A percentile compares a stretch with the other conserved stretches of the same genome.
Evolutionary conservation across 2,888 invertebrate genomes (phyloP).

Genomic region (Ceratothoa steindachneri): DNA sequence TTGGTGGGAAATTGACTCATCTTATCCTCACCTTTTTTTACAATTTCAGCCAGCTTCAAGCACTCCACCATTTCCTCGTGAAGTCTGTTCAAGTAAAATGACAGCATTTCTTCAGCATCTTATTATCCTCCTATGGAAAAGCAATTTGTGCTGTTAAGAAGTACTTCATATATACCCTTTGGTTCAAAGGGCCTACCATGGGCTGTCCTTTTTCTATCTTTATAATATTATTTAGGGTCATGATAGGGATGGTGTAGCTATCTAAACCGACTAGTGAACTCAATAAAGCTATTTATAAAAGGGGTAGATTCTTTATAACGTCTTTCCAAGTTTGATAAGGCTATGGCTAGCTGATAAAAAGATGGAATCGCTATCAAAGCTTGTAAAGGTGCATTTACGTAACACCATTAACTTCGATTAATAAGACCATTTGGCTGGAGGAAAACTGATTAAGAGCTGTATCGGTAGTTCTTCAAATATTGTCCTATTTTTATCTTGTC

Average conservation of each 20-base stretch:
- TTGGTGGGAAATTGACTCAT: too few species aligned
- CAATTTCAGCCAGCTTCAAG: not conserved
- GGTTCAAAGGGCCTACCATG: not conserved
- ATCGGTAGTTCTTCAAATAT: not conserved
- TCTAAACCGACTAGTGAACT: not conserved
- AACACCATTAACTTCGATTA: not conserved
- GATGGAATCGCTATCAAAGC: not conserved
- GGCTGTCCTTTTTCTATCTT: too few species aligned
- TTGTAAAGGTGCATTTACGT: not conserved
- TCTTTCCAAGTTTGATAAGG: not conserved
- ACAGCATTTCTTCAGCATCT: slow-evolving; percentile 94
- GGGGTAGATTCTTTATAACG: not conserved
- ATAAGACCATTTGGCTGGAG: not conserved
- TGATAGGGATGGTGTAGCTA: not conserved
- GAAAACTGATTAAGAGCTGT: not conserved
- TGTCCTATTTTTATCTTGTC: not conserved
- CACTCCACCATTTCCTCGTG: slow-evolving; percentile 79
- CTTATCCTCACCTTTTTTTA: too few species aligned
- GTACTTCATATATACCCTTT: not conserved
- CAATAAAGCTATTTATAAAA: not conserved
- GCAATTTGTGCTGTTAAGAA: not conserved
- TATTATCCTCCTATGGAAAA: slow-evolving; percentile 84
- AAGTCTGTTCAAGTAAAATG: slow-evolving; percentile 83
- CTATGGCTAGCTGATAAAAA: not conserved
- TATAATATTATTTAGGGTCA: not conserved